These are phyloP conservation scores for Tipula helvola DNA, from an alignment of 2,888 invertebrate species.

Conservation along the genomic window DNA sequence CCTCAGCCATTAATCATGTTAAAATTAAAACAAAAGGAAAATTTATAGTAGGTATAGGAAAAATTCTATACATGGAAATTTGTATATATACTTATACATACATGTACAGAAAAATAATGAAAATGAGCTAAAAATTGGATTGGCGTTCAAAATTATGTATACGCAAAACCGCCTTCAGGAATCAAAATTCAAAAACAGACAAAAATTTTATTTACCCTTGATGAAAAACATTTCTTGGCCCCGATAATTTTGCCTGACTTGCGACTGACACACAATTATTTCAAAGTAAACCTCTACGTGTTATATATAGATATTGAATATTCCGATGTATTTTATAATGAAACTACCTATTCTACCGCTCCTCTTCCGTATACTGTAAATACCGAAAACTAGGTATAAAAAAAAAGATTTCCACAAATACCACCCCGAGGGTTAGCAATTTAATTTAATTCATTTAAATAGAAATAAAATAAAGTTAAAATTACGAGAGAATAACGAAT, in stretches of 20 bases:
- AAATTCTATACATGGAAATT: not conserved
- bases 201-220: not conserved
- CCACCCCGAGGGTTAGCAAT: conserved; percentile 4
- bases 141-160: not conserved
- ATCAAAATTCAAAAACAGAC: not conserved
- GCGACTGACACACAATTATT: not conserved
- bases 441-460: conserved; percentile 10
- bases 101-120: not conserved
- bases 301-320: not conserved
- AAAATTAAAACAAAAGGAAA: not conserved
- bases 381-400: not conserved
- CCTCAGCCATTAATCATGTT: not conserved
- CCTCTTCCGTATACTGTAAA: not conserved
- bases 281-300: not conserved
- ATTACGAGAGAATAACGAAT: not conserved
- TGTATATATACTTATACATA: not conserved
- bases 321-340: too few species aligned
- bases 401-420: conserved; percentile 5
- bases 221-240: not conserved
- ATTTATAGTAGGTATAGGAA: not conserved
- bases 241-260: not conserved
- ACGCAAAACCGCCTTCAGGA: not conserved
- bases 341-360: not conserved
- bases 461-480: conserved; percentile 1
- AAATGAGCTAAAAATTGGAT: not conserved